Evolutionary conservation across 2,888 invertebrate species (phyloP).

Genomic region (Endomychus coccineus): DNA sequence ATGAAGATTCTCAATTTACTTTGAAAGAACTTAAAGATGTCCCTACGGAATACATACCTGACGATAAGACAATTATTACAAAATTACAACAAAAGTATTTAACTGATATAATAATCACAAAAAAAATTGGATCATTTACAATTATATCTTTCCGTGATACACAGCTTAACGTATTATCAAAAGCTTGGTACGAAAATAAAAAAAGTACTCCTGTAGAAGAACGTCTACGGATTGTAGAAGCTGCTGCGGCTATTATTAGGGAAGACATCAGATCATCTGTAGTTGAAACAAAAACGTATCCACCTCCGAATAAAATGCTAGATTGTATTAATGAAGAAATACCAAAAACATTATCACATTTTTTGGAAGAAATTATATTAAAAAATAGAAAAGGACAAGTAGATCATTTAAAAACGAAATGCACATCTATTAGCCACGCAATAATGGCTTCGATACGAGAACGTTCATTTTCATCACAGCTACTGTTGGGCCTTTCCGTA

Average conservation of each 20-base stretch:
- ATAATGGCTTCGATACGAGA: too few species aligned
- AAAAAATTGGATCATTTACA: conserved; percentile 27
- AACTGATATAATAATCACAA: conserved; percentile 15
- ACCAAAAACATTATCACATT: conserved; percentile 25
- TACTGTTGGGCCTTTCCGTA: too few species aligned
- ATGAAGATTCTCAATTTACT: conserved; percentile 36
- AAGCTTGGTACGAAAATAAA: conserved; percentile 10
- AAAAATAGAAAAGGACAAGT: conserved; percentile 18
- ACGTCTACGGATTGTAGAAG: conserved; percentile 27
- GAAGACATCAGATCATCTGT: conserved; percentile 34
- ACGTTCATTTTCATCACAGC: too few species aligned
- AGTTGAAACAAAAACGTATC: conserved; percentile 32
- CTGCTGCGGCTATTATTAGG: conserved; percentile 35
- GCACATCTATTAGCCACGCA: too few species aligned
- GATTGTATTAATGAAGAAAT: conserved; percentile 20
- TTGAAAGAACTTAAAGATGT: conserved; percentile 33
- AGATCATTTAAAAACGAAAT: conserved; percentile 18
- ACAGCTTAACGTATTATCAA: conserved; percentile 27
- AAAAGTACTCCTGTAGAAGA: conserved; percentile 24
- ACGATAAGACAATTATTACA: conserved; percentile 30
- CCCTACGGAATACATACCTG: conserved; percentile 31
- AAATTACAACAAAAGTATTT: conserved; percentile 28
- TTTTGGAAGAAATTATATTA: too few species aligned
- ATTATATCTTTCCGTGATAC: conserved; percentile 34
- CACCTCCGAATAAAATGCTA: conserved; percentile 32